Base-by-base conservation (phyloP, 2,888 invertebrate species). In the Cyclophora punctaria region DNA sequence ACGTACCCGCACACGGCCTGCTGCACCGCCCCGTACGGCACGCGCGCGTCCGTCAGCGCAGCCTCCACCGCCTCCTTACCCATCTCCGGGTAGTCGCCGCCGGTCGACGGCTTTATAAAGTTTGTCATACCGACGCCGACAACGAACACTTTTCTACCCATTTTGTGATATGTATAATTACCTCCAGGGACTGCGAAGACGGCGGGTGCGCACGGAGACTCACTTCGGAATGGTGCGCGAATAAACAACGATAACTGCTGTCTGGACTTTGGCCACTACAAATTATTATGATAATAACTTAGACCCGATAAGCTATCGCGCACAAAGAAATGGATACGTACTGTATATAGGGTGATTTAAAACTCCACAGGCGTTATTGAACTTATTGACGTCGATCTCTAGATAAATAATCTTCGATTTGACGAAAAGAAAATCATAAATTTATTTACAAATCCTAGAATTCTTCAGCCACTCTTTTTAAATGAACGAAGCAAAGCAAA, bases 41-140 rank as follows among this genome's bases (percentile, higher is more conserved):
- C 83, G 55, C 91, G 92, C 7, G 96, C 95, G 89, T 99, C 98
- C 33, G 91, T 82, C 4, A 98, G 81, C 7, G 99, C 99, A 59
- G 95, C 95, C 7, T 91, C 90, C 0, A 98, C 95, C 2, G 98
- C 96, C 89, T 99, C 98, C 70, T 95, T 95, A 7, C 95, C 98
- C 92, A 98, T 93, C 63, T 97, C 94, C 0, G 99, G 98, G 78
- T 99, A 99, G 80, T 99, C 98, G 67, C 93, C 93, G 63, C 94
- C 91, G 48, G 93, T 90, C 48, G 95, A 97, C 46, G 99, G 99
- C 82, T 98, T 99, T 71, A 96, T 95, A 85, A 99, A 99, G 92
- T 98, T 98, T 57, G 98, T 98, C 98, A 98, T 98, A 58, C 98
- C 98, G 63, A 98, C 98, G 59, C 98, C 98, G 68, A 98, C 92